These are phyloP conservation scores for Merodon equestris DNA, from an alignment of 2,888 invertebrate species.

Conservation along the genomic window DNA sequence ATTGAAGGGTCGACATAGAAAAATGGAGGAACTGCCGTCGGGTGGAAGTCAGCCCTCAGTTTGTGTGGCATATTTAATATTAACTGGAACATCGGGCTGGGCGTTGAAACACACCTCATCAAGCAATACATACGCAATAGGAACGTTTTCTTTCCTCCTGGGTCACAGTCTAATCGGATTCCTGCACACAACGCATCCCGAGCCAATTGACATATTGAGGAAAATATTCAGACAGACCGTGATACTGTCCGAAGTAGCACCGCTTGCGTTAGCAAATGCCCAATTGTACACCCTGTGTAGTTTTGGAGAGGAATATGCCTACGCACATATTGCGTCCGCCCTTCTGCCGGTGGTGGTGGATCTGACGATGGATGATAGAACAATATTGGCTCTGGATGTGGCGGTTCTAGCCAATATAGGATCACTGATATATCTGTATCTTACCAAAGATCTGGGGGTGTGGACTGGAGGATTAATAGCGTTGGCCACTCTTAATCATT, in stretches of 20 bases:
- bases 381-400: conserved; percentile 34
- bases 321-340: conserved; percentile 44
- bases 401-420: conserved; percentile 58
- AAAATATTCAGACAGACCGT: conserved; percentile 42
- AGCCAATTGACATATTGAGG: conserved; percentile 20
- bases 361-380: conserved; percentile 28
- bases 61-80: conserved; percentile 66
- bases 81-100: conserved; percentile 69
- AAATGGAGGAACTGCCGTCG: conserved; percentile 45
- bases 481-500: conserved; percentile 63
- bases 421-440: conserved; percentile 55
- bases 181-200: conserved; percentile 58
- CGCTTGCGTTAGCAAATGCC: conserved; percentile 62
- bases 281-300: conserved; percentile 54
- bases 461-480: conserved; percentile 69
- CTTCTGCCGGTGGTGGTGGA: conserved; percentile 54
- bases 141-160: conserved; percentile 66
- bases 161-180: conserved; percentile 68
- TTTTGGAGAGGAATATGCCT: conserved; percentile 26
- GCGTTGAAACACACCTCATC: conserved; percentile 50
- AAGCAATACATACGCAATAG: conserved; percentile 39
- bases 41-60: conserved; percentile 49
- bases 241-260: conserved; percentile 60
- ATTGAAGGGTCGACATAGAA: conserved; percentile 29
- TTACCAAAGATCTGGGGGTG: conserved; percentile 52